These are phyloP conservation scores for Melanotaenia nigrans DNA, from an alignment of 2,797 vertebrate genomes.

Conservation along the genomic window DNA sequence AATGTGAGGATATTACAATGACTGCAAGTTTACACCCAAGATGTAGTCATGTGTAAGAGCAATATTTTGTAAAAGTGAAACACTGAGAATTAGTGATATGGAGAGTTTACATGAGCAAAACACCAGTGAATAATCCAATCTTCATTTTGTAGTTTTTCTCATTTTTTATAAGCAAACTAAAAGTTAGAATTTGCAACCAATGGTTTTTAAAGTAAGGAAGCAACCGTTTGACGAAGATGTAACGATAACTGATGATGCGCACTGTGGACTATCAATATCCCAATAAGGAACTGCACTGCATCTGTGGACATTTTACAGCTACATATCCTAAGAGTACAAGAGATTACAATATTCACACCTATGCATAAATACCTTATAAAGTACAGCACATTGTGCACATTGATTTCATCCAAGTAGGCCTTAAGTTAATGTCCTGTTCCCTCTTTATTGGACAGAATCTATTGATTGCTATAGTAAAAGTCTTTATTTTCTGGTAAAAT, in stretches of 20 bases:
- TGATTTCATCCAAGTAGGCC: conserved; percentile 57
- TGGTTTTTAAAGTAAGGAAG: conserved; percentile 49
- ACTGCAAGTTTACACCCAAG: not conserved
- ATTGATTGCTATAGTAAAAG: conserved; percentile 68
- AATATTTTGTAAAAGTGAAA: conserved; percentile 21
- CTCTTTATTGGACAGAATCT: conserved; percentile 45
- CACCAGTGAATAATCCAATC: conserved; percentile 35
- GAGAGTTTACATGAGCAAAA: conserved; percentile 2
- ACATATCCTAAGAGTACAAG: conserved; percentile 70
- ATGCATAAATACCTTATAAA: conserved; percentile 78
- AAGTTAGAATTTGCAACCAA: conserved; percentile 46
- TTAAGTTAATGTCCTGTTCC: conserved; percentile 34
- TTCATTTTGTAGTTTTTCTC: conserved; percentile 26
- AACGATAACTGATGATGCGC: conserved; percentile 34
- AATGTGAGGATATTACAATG: conserved; percentile 1
- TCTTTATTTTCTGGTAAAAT: conserved; percentile 77
- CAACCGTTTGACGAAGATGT: conserved; percentile 41
- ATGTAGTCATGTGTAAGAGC: conserved; percentile 1
- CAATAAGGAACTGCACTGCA: conserved; percentile 38
- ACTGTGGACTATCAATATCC: conserved; percentile 46
- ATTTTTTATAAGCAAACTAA: conserved; percentile 15
- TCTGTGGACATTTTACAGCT: conserved; percentile 73
- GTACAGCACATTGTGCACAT: conserved; percentile 73
- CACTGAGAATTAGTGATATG: conserved; percentile 10
- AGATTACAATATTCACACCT: conserved; percentile 71